Conservation (phyloP, 1,140 invertebrate species). For the Tetranychus cinnabarinus region DNA sequence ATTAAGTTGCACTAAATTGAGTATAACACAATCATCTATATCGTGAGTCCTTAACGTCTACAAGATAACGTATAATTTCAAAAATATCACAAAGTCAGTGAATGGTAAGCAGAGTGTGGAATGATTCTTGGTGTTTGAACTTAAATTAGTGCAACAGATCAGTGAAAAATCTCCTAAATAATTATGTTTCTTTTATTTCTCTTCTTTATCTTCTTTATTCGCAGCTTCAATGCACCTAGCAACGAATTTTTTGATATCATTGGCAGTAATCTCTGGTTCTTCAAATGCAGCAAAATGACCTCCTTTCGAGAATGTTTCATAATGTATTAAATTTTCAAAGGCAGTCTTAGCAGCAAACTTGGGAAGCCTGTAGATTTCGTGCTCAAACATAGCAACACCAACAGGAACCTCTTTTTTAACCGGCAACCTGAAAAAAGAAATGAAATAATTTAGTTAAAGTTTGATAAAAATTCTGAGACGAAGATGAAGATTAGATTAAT, state of each 20-base stretch:
- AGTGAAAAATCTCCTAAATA: too few species aligned
- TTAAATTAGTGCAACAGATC: too few species aligned
- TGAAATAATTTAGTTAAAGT: background rate
- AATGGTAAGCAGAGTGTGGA: too few species aligned
- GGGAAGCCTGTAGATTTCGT: constrained; percentile 20
- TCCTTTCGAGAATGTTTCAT: constrained; percentile 24
- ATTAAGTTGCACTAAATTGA: too few species aligned
- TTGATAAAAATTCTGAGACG: background rate
- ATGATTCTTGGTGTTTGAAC: too few species aligned
- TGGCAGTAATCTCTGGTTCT: constrained; percentile 26
- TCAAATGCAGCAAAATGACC: constrained; percentile 71
- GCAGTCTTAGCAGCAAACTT: background rate
- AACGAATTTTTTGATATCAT: constrained; percentile 6
- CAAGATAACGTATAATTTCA: too few species aligned
- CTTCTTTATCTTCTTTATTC: too few species aligned
- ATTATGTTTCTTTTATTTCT: too few species aligned
- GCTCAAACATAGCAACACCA: constrained; percentile 19
- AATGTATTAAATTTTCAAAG: constrained; percentile 18
- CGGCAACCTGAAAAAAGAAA: constrained; percentile 2
- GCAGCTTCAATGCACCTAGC: background rate
- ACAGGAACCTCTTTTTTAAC: constrained; percentile 19
- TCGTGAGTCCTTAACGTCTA: too few species aligned
- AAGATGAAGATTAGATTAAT: background rate
- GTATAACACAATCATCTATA: too few species aligned
- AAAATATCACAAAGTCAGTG: too few species aligned